These are phyloP conservation scores for Ictalurus punctatus DNA, from an alignment of 2,113 vertebrate species.

Conservation along the genomic window DNA sequence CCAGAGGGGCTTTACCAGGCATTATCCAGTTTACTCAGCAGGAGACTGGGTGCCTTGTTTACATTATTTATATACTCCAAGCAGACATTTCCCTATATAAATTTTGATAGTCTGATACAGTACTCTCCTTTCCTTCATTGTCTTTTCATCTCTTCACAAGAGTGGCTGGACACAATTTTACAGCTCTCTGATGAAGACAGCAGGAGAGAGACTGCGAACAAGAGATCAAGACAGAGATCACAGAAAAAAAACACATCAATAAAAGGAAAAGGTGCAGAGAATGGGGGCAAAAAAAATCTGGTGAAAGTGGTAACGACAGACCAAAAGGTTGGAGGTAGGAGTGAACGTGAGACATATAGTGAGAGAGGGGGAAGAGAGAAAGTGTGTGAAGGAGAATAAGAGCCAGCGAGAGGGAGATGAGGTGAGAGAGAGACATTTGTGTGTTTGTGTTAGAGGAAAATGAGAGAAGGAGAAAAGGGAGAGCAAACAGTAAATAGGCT, in stretches of 20 bases:
- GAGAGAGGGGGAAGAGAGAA: slow-evolving; percentile 43
- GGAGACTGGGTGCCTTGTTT: slow-evolving; percentile 52
- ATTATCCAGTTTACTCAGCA: slow-evolving; percentile 65
- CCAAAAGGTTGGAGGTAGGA: slow-evolving; percentile 38
- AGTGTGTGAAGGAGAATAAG: slow-evolving; percentile 14
- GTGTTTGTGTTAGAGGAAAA: slow-evolving; percentile 23
- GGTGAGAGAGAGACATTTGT: slow-evolving; percentile 11
- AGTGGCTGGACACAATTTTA: slow-evolving; percentile 30
- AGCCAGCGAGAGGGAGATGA: slow-evolving; percentile 29
- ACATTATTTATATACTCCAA: slow-evolving; percentile 27
- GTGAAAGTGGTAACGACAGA: slow-evolving; percentile 35
- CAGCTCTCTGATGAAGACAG: slow-evolving; percentile 57
- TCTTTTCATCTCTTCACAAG: slow-evolving; percentile 32
- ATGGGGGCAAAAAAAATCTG: not conserved
- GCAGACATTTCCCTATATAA: not conserved
- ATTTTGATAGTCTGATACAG: not conserved
- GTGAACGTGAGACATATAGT: slow-evolving; percentile 18
- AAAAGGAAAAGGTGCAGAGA: not conserved
- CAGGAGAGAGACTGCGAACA: slow-evolving; percentile 45
- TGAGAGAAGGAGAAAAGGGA: not conserved
- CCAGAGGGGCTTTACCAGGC: slow-evolving; percentile 61
- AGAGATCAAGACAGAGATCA: slow-evolving; percentile 33
- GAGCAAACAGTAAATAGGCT: not conserved
- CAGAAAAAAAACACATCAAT: slow-evolving; percentile 42
- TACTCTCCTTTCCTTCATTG: slow-evolving; percentile 16